Evolutionary conservation across 1,140 invertebrate species (phyloP).

Genomic region (Nylanderia fulva): DNA sequence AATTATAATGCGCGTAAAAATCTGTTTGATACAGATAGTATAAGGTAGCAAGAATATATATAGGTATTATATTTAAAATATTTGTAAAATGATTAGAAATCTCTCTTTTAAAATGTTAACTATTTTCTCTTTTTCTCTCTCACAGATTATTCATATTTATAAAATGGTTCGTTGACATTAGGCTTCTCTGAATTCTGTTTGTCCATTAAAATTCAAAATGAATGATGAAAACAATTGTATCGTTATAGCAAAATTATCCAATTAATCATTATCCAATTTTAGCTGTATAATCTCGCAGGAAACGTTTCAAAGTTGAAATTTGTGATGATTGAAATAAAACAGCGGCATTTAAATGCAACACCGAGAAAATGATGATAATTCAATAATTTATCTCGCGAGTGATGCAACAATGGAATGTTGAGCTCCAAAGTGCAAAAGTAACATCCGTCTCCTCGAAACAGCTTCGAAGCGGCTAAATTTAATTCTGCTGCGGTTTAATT

Average conservation of each 20-base stretch:
- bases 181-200: background rate
- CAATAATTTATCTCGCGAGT: conserved; percentile 37
- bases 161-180: background rate
- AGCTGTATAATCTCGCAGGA: background rate
- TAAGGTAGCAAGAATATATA: too few species aligned
- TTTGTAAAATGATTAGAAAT: background rate
- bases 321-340: conserved; percentile 5
- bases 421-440: conserved; percentile 66
- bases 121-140: too few species aligned
- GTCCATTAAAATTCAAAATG: background rate
- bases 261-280: background rate
- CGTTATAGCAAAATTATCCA: too few species aligned
- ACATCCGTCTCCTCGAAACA: background rate
- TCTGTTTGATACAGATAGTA: too few species aligned
- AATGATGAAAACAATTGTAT: conserved; percentile 2
- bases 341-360: background rate
- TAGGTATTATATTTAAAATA: background rate
- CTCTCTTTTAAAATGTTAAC: background rate
- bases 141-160: background rate
- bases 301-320: conserved; percentile 1
- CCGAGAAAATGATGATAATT: conserved; percentile 24
- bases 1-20: too few species aligned
- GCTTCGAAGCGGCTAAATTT: background rate
- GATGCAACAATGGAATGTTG: conserved; percentile 37
- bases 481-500: conserved; percentile 15